phyloP scores from a whole-genome alignment of 2,888 invertebrate species.

The Acholoe squamosa region DNA sequence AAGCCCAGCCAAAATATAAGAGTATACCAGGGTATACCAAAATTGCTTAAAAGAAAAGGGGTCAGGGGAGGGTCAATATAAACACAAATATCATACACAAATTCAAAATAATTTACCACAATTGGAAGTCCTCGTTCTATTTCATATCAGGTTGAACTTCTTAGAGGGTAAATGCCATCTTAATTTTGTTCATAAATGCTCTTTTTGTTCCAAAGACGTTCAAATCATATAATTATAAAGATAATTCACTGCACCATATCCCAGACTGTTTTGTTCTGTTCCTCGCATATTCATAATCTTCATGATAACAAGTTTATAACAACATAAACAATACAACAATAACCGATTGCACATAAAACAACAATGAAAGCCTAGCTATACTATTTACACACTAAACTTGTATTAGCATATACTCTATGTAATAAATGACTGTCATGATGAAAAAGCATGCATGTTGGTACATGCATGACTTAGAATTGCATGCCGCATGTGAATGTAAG shows the following conservation, averaged over 20 bases:
- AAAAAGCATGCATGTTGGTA: not conserved
- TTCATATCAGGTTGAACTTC: too few species aligned
- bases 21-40: not conserved
- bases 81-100: too few species aligned
- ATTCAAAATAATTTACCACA: too few species aligned
- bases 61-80: not conserved
- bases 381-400: not conserved
- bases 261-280: not conserved
- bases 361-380: not conserved
- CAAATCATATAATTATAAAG: not conserved
- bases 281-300: not conserved
- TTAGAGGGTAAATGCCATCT: not conserved
- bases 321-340: not conserved
- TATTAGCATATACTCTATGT: not conserved
- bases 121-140: too few species aligned
- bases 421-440: constrained; percentile 38
- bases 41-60: not conserved
- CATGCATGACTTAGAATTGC: constrained; percentile 17
- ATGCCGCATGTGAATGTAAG: constrained; percentile 27
- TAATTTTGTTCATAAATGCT: too few species aligned
- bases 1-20: constrained; percentile 52
- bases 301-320: constrained; percentile 1
- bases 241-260: not conserved
- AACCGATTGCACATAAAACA: constrained; percentile 30
- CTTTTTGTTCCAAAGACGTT: too few species aligned